These are phyloP conservation scores for Meliscaeva auricollis DNA, from an alignment of 2,888 invertebrate species.

Conservation along the genomic window DNA sequence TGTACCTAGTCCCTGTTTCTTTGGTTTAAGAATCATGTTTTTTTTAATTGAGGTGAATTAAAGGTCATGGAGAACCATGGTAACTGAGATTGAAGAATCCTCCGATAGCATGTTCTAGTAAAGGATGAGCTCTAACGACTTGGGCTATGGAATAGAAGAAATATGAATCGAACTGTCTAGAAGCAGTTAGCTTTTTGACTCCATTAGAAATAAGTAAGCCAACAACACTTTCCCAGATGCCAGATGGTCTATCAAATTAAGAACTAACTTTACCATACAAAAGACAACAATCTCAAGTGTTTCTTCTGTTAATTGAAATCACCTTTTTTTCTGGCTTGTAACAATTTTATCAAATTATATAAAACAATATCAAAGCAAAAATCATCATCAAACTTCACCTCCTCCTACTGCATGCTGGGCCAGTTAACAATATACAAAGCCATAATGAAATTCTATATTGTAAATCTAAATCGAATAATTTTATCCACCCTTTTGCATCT, in stretches of 20 bases:
- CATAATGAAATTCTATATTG: conserved; percentile 63
- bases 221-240: no score
- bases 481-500: conserved; percentile 69
- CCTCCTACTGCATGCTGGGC: background rate
- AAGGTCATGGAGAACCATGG: no score
- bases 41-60: no score
- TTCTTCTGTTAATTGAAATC: conserved; percentile 40
- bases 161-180: no score
- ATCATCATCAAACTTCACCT: background rate
- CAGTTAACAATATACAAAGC: conserved; percentile 2
- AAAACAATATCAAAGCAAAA: background rate
- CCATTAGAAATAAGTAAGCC: no score
- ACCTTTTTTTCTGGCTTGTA: conserved; percentile 5
- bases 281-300: conserved; percentile 23
- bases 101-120: no score
- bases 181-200: no score
- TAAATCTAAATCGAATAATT: conserved; percentile 60
- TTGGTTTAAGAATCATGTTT: no score
- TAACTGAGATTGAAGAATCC: no score
- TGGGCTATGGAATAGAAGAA: no score
- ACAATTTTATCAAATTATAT: conserved; percentile 45
- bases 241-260: background rate
- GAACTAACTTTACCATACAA: background rate
- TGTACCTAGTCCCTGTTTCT: no score
- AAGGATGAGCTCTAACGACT: no score